Percentiles rank a stretch among this genome's conserved stretches.
Evolutionary conservation across 2,113 vertebrate species (phyloP).

Genomic region (Puffinus mauretanicus): DNA sequence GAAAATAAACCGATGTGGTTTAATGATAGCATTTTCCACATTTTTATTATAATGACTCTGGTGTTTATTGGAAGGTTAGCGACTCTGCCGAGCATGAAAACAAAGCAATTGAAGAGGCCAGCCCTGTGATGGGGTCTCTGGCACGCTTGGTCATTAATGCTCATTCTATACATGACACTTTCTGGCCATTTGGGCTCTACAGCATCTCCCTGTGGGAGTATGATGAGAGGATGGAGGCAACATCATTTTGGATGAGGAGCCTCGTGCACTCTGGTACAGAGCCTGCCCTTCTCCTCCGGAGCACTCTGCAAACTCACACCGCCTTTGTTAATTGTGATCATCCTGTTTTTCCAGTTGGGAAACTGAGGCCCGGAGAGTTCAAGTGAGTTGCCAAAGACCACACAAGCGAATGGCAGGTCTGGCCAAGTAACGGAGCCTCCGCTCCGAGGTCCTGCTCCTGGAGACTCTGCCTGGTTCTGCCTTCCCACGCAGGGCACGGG

Average conservation of each 20-base stretch:
- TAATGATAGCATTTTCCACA: constrained; percentile 55
- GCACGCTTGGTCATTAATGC: neutral
- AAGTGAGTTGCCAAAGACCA: neutral
- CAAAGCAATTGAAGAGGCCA: constrained; percentile 34
- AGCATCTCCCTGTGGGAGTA: neutral
- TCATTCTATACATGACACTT: neutral
- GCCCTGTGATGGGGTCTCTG: neutral
- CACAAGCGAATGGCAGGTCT: rapidly evolving
- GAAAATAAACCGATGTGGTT: constrained; percentile 34
- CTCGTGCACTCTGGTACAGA: neutral
- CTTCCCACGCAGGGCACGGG: neutral
- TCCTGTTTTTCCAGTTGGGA: neutral
- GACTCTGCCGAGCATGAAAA: constrained; percentile 21
- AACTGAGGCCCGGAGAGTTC: neutral
- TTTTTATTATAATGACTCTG: constrained; percentile 54
- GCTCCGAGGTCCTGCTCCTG: neutral
- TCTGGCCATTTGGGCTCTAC: neutral
- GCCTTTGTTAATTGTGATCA: neutral
- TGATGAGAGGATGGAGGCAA: neutral
- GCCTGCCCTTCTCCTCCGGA: neutral
- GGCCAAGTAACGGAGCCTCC: neutral
- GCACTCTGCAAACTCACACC: neutral
- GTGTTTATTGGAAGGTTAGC: constrained; percentile 60
- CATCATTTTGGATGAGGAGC: neutral
- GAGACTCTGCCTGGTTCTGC: neutral